Percentiles rank a stretch among this genome's conserved stretches.
Evolutionary conservation across 2,888 invertebrate species (phyloP).

Genomic region (Labia minor): DNA sequence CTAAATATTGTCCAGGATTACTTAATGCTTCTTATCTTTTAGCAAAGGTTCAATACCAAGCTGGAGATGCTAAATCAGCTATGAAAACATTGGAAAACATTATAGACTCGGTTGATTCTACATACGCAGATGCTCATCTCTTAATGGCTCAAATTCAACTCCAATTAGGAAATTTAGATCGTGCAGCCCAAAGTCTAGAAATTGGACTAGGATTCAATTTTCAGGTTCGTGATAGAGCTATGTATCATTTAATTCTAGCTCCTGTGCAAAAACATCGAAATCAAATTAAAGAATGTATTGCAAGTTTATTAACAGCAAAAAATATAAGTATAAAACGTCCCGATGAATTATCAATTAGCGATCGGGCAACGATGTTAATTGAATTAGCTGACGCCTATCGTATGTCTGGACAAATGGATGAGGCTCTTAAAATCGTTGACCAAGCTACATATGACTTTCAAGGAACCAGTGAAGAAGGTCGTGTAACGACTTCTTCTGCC

Average conservation of each 20-base stretch:
- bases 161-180: conserved; percentile 52
- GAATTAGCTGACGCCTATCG: conserved; percentile 62
- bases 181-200: conserved; percentile 79
- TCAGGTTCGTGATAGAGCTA: conserved; percentile 77
- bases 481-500: conserved; percentile 73
- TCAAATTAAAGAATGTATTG: conserved; percentile 58
- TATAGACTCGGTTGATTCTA: conserved; percentile 60
- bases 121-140: conserved; percentile 72
- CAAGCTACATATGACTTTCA: conserved; percentile 45
- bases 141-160: conserved; percentile 77
- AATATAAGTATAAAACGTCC: conserved; percentile 39
- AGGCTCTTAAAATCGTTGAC: conserved; percentile 72
- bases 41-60: conserved; percentile 69
- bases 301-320: conserved; percentile 64
- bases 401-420: conserved; percentile 54
- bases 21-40: conserved; percentile 52
- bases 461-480: conserved; percentile 74
- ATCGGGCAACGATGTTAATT: conserved; percentile 76
- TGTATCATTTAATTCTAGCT: conserved; percentile 80
- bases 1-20: conserved; percentile 73
- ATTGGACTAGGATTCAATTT: conserved; percentile 86
- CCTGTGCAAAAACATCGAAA: conserved; percentile 66
- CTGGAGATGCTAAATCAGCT: conserved; percentile 64
- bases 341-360: conserved; percentile 47
- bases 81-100: conserved; percentile 60